Evolutionary conservation across 2,113 vertebrate genomes (phyloP).

Genomic region (Dolichallabes microphthalmus): DNA sequence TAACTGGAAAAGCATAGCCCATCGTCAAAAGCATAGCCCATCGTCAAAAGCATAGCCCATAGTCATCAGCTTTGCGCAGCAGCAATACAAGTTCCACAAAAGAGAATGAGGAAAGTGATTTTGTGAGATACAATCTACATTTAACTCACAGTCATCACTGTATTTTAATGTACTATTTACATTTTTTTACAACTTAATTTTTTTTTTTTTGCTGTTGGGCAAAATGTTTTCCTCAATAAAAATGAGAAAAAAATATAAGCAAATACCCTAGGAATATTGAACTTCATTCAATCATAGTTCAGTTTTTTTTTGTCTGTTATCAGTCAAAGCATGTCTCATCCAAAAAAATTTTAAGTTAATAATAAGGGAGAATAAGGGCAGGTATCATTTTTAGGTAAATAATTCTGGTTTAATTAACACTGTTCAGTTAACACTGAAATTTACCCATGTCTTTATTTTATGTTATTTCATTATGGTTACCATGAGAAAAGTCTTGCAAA

Average conservation of each 20-base stretch:
- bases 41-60: conserved; percentile 34
- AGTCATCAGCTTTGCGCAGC: neutral
- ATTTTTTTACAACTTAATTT: neutral
- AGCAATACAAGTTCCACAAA: conserved; percentile 30
- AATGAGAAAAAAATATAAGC: neutral
- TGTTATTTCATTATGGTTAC: neutral
- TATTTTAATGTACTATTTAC: neutral
- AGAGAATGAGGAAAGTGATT: conserved; percentile 30
- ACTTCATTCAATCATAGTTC: neutral
- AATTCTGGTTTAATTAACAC: neutral
- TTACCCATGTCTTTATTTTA: neutral
- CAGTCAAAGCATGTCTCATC: neutral
- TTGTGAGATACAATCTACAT: conserved; percentile 1
- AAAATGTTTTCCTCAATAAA: neutral
- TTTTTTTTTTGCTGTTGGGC: neutral
- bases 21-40: conserved; percentile 34
- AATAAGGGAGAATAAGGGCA: neutral
- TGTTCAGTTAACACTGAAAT: neutral
- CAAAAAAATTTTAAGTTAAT: neutral
- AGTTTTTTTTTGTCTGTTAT: neutral
- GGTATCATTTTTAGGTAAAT: neutral
- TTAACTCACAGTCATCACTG: neutral
- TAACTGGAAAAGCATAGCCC: conserved; percentile 36
- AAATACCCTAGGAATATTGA: neutral
- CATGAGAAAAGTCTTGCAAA: neutral